Evolutionary conservation across 2,797 vertebrate genomes (phyloP).

Genomic region (Eulemur rubriventer): DNA sequence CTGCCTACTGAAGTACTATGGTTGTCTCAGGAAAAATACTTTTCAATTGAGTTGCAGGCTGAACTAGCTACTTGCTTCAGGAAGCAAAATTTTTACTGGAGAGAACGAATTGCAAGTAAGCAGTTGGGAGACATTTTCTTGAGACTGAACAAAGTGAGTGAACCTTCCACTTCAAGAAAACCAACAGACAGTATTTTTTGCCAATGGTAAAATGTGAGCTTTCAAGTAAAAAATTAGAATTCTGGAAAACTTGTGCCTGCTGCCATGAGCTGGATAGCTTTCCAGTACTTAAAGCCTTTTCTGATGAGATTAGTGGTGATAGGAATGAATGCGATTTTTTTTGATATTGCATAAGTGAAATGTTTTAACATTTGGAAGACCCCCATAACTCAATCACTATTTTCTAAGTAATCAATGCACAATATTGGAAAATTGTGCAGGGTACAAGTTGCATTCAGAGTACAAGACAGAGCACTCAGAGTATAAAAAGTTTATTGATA

Average conservation of each 20-base stretch:
- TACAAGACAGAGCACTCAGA: not conserved
- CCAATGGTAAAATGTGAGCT: not conserved
- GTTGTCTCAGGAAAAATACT: not conserved
- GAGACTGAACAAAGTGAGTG: not conserved
- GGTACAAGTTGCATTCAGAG: not conserved
- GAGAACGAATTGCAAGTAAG: not conserved
- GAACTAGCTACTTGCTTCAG: not conserved
- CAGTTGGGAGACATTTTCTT: not conserved
- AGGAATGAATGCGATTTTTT: not conserved
- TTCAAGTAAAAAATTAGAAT: slow-evolving; percentile 21
- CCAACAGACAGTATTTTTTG: not conserved
- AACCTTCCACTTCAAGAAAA: not conserved
- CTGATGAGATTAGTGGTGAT: not conserved
- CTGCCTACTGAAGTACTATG: not conserved
- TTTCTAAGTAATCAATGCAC: not conserved
- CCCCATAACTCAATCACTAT: not conserved
- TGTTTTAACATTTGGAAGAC: slow-evolving; percentile 20
- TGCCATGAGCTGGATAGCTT: not conserved
- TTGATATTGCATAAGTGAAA: not conserved
- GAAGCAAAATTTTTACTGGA: not conserved
- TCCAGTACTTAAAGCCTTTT: not conserved
- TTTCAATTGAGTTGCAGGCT: not conserved
- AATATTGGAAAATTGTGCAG: not conserved
- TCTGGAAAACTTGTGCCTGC: not conserved
- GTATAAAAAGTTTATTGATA: not conserved